Evolutionary conservation across 1,140 invertebrate genomes (phyloP).

Genomic region (Varroa destructor): DNA sequence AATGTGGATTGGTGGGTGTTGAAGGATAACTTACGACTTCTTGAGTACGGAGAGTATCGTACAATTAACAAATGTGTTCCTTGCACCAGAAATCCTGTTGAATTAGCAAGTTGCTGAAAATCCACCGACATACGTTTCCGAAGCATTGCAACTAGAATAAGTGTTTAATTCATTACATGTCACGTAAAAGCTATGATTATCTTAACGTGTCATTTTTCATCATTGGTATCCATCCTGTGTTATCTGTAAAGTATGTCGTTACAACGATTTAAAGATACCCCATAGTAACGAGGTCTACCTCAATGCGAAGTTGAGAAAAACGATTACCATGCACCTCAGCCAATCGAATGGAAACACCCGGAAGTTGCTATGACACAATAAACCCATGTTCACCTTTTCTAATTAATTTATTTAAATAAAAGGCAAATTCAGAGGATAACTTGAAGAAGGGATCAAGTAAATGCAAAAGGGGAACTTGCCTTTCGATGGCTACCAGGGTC

Average conservation of each 20-base stretch:
- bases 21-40: neutral
- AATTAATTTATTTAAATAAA: neutral
- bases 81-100: neutral
- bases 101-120: neutral
- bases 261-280: too few species aligned
- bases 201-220: too few species aligned
- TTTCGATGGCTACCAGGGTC: neutral
- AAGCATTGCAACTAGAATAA: neutral
- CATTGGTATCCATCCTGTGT: too few species aligned
- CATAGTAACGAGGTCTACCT: too few species aligned
- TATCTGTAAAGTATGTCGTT: too few species aligned
- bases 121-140: neutral
- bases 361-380: constrained; percentile 10
- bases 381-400: neutral
- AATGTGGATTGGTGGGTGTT: neutral
- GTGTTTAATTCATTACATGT: too few species aligned
- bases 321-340: constrained; percentile 1
- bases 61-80: constrained; percentile 2
- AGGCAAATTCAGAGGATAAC: too few species aligned
- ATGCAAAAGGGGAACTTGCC: neutral
- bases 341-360: constrained; percentile 20
- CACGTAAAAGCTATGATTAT: too few species aligned
- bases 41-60: neutral
- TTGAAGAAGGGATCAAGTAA: too few species aligned
- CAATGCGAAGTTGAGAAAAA: neutral